Evolutionary conservation across 2,113 vertebrate species (phyloP).

Genomic region (Archilochus colubris): DNA sequence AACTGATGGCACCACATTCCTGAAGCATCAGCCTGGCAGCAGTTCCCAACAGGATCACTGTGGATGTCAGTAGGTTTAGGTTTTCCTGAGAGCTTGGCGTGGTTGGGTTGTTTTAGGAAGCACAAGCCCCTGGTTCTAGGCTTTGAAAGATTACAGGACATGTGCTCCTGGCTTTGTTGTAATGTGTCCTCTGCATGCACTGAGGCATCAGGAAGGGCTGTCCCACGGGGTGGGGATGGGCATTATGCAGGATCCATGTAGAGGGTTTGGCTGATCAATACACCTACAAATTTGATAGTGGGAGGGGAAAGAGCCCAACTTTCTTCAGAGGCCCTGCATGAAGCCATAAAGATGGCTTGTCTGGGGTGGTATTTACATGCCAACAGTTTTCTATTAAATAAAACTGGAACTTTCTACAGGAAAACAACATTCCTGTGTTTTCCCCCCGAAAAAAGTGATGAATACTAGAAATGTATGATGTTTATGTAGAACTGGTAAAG

Average conservation of each 20-base stretch:
- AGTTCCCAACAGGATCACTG: not conserved
- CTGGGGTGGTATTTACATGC: not conserved
- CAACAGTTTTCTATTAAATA: not conserved
- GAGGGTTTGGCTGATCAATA: not conserved
- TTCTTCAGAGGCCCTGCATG: not conserved
- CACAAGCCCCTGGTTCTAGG: not conserved
- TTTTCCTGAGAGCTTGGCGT: not conserved
- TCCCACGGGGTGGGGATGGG: not conserved
- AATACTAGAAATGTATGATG: not conserved
- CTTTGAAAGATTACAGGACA: not conserved
- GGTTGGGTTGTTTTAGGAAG: not conserved
- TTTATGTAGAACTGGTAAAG: not conserved
- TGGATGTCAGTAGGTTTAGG: not conserved
- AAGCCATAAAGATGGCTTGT: not conserved
- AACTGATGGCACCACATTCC: not conserved
- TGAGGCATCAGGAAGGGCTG: not conserved
- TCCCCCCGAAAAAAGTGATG: not conserved
- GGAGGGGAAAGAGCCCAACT: not conserved
- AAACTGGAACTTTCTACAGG: not conserved
- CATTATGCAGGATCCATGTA: rapidly evolving
- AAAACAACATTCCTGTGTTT: not conserved
- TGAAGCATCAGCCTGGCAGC: not conserved
- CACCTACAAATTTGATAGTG: not conserved
- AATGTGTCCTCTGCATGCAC: not conserved
- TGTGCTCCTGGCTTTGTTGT: not conserved